Evolutionary conservation across 2,113 vertebrate species (phyloP), one percentile per base, ranked within the genome.

Genomic region (Ahaetulla prasina): DNA sequence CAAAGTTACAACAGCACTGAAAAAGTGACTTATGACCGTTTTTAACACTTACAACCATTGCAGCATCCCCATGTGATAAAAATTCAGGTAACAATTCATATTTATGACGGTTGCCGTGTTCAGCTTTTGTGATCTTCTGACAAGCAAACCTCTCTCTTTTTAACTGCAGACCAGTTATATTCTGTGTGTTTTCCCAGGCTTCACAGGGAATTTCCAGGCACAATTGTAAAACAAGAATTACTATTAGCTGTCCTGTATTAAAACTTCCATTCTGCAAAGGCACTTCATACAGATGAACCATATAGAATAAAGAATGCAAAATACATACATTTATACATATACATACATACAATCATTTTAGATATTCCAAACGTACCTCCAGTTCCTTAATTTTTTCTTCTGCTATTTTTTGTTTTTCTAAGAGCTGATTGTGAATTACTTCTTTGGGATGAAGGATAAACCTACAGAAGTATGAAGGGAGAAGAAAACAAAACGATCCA

Each of bases 331-430:
- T 22, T 8, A 80, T 80, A 43, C 8, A 43, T 43, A 80, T 43
- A 43, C 35, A 80, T 80, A 22, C 18, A 80, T 80, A 89, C 30
- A 23, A 88, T 4, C 89, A 89, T 50, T 6, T 1, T 85, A 88
- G 91, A 20, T 27, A 18, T 25, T 91, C 74, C 45, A 95, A 93
- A 95, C 97, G 95, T 97, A 99, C 99, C 98, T 99, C 99, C 23
- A 99, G 96, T 94, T 99, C 99, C 93, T 98, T 99, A 93, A 99
- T 99, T 96, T 99, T 99, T 96, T 99, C 98, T 93, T 99, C 98
- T 0, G 99, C 98, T n/a, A 98, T 98, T 95, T 98, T 99, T 97
- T 99, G 98, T 97, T 99, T 99, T 94, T 98, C 98, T 90, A 96
- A 97, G 74, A 99, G 98, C 94, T 99, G 99, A 92, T 97, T 98